phyloP scores from a whole-genome alignment of 1,140 invertebrate genomes.

The Macrobrachium nipponense region DNA sequence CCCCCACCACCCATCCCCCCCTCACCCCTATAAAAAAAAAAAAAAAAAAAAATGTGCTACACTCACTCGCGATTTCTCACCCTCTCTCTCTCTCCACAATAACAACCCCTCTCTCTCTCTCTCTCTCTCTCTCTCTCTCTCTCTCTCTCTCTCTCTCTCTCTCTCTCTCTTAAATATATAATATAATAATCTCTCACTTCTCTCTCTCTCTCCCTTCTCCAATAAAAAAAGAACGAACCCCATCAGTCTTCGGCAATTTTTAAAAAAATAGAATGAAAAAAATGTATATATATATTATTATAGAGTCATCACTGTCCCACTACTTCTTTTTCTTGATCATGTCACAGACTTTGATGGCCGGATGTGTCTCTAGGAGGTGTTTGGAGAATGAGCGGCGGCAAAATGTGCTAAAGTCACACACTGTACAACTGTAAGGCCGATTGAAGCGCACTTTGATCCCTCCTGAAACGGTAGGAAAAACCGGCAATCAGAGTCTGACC shows the following conservation, averaged over 20 bases:
- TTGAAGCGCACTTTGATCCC: conserved; percentile 65
- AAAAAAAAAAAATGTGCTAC: too few relatives aligned
- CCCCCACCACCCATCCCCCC: too few relatives aligned
- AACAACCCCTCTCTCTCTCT: background rate
- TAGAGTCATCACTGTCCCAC: conserved; percentile 24
- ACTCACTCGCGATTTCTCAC: background rate
- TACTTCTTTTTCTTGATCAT: conserved; percentile 64
- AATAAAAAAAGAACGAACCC: conserved; percentile 7
- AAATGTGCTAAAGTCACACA: conserved; percentile 65
- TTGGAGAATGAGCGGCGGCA: conserved; percentile 64
- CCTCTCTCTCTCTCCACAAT: background rate
- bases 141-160: background rate
- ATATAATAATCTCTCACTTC: background rate
- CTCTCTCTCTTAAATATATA: background rate
- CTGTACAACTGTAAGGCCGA: conserved; percentile 65
- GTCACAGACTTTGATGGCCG: conserved; percentile 65
- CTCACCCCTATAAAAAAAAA: too few relatives aligned
- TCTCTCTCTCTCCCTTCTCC: conserved; percentile 11
- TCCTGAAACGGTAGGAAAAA: conserved; percentile 65
- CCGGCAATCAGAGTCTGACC: conserved; percentile 60
- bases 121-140: background rate
- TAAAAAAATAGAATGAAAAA: background rate
- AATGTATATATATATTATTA: background rate
- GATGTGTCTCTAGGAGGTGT: conserved; percentile 64
- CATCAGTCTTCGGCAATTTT: background rate